Evolutionary conservation across 2,113 vertebrate genomes (phyloP).

Genomic region (Nycticorax nycticorax): DNA sequence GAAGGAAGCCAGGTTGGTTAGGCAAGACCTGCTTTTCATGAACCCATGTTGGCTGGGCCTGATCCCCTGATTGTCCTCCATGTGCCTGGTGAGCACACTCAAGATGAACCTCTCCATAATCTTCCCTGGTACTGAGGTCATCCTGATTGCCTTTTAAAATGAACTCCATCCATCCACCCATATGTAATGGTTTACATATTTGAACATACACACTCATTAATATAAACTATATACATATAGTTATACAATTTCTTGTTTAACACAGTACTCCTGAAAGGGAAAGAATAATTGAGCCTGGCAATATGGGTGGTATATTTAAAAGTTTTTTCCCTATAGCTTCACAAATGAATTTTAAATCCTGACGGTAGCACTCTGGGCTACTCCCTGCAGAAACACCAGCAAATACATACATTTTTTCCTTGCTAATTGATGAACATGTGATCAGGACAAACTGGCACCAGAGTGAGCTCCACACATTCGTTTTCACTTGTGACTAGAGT

Average conservation of each 20-base stretch:
- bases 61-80: too few species aligned
- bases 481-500: slow-evolving; percentile 7
- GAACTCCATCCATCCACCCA: not conserved
- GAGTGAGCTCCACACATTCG: not conserved
- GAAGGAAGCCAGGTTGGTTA: too few species aligned
- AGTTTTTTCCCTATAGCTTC: not conserved
- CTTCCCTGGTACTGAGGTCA: too few species aligned
- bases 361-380: not conserved
- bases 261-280: slow-evolving; percentile 29
- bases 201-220: not conserved
- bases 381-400: slow-evolving; percentile 11
- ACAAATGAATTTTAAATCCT: slow-evolving; percentile 25
- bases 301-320: not conserved
- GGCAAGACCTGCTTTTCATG: too few species aligned
- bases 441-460: slow-evolving; percentile 36
- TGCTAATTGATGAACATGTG: slow-evolving; percentile 46
- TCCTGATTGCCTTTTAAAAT: not conserved
- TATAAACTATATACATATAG: not conserved
- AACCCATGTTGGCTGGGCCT: too few species aligned
- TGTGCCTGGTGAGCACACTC: too few species aligned
- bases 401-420: slow-evolving; percentile 40
- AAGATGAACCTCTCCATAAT: too few species aligned
- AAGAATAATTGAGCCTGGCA: not conserved
- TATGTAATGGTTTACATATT: not conserved
- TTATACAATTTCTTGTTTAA: not conserved